Conservation (phyloP, 35 echinoderm and acorn worm species). For the Stichopus chloronotus region DNA sequence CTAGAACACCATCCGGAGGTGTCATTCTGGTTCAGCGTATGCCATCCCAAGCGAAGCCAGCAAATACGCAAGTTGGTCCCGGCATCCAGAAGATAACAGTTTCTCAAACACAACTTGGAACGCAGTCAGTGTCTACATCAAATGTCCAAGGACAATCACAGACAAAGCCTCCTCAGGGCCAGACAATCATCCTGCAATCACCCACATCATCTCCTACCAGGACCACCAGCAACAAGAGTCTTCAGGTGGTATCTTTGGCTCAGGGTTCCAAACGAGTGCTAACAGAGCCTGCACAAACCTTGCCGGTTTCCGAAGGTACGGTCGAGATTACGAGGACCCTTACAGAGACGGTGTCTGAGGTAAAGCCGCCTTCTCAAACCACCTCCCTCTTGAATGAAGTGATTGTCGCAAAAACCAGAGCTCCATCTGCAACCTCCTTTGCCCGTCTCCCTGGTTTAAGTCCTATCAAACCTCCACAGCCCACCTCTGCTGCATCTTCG, state of each 20-base stretch:
- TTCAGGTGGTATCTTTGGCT: slow-evolving; percentile 14
- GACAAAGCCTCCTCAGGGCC: slow-evolving; percentile 9
- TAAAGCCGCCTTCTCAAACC: slow-evolving; percentile 11
- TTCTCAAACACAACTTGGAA: slow-evolving; percentile 47
- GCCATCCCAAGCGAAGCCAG: slow-evolving; percentile 62
- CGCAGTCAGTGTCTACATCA: not conserved
- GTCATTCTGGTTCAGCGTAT: slow-evolving; percentile 88
- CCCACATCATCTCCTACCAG: slow-evolving; percentile 40
- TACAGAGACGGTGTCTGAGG: slow-evolving; percentile 5
- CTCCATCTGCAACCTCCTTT: not conserved
- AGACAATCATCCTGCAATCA: slow-evolving; percentile 50
- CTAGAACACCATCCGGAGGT: slow-evolving; percentile 79
- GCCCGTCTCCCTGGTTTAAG: slow-evolving; percentile 29
- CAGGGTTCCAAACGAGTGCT: slow-evolving; percentile 20
- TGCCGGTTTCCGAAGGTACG: slow-evolving; percentile 43
- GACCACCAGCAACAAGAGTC: not conserved
- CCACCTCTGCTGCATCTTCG: not conserved
- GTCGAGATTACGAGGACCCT: slow-evolving; percentile 46
- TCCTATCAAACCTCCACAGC: slow-evolving; percentile 26
- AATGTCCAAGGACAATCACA: not conserved
- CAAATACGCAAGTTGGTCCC: slow-evolving; percentile 67
- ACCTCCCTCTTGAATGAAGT: not conserved
- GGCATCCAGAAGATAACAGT: slow-evolving; percentile 66
- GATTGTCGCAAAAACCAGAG: slow-evolving; percentile 24
- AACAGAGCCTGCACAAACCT: slow-evolving; percentile 38